These are phyloP conservation scores for Trachythela sp. DNA, from an alignment of 64 coral and sea anemone genomes.

Conservation along the genomic window DNA sequence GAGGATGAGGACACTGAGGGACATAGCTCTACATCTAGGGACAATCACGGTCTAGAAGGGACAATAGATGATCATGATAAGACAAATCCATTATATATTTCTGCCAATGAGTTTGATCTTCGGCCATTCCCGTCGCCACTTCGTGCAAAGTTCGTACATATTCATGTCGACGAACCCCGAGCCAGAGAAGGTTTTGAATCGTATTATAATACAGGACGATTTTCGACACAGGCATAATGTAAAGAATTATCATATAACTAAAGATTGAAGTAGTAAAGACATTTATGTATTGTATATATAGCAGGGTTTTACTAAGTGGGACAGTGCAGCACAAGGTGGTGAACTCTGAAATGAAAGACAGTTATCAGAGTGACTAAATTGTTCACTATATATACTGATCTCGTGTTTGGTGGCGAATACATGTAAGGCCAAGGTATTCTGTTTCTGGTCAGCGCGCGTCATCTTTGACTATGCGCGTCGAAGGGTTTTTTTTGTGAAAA, in stretches of 20 bases:
- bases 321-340: too few relatives aligned
- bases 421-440: too few relatives aligned
- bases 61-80: neutral
- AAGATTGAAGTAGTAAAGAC: neutral
- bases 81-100: neutral
- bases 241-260: neutral
- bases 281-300: too few relatives aligned
- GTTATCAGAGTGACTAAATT: too few relatives aligned
- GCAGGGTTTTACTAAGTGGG: too few relatives aligned
- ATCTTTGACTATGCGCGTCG: too few relatives aligned
- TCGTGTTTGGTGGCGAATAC: too few relatives aligned
- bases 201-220: neutral
- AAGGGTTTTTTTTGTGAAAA: too few relatives aligned
- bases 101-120: slow-evolving; percentile 7
- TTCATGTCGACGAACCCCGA: neutral
- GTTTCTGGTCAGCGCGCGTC: too few relatives aligned
- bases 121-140: neutral
- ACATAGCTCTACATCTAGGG: neutral
- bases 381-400: too few relatives aligned
- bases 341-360: too few relatives aligned
- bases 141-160: slow-evolving; percentile 8
- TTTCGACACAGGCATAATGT: neutral
- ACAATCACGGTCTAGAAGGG: neutral
- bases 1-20: neutral
- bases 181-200: neutral